phyloP scores from a whole-genome alignment of 2,888 invertebrate genomes.

The Cremastinae sp. region DNA sequence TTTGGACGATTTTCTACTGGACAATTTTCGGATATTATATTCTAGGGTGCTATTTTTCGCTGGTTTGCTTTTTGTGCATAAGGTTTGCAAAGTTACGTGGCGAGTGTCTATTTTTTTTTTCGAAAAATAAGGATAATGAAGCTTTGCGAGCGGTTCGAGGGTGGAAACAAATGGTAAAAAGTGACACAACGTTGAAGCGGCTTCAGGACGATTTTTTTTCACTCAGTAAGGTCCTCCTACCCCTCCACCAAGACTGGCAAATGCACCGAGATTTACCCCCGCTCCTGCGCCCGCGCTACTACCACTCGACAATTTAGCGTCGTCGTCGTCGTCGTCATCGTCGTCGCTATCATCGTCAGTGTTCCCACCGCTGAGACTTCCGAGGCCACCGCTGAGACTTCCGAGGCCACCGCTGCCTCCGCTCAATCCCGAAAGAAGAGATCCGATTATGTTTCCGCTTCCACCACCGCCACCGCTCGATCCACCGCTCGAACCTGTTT shows the following conservation, averaged over 20 bases:
- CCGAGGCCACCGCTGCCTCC: conserved; percentile 65
- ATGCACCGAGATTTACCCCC: conserved; percentile 72
- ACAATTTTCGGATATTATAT: too few species aligned
- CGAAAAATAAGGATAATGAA: background rate
- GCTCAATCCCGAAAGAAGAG: conserved; percentile 64
- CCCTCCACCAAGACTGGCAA: conserved; percentile 70
- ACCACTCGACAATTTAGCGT: conserved; percentile 47
- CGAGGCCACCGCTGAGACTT: conserved; percentile 63
- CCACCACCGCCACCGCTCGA: conserved; percentile 60
- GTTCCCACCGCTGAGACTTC: conserved; percentile 55
- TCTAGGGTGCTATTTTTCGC: too few species aligned
- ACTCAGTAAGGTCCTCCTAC: conserved; percentile 67
- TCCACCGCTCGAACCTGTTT: conserved; percentile 55
- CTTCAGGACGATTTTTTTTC: conserved; percentile 16
- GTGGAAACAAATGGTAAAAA: too few species aligned
- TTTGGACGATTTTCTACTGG: too few species aligned
- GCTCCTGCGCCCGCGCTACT: conserved; percentile 61
- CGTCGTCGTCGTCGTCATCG: conserved; percentile 40
- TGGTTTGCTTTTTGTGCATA: too few species aligned
- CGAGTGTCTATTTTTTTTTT: too few species aligned
- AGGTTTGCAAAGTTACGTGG: too few species aligned
- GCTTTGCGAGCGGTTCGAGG: background rate
- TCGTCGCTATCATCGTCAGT: conserved; percentile 53
- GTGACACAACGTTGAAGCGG: too few species aligned
- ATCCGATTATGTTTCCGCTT: conserved; percentile 64